Conservation (phyloP, 2,113 vertebrate genomes). For the Myrmecophaga tridactyla region DNA sequence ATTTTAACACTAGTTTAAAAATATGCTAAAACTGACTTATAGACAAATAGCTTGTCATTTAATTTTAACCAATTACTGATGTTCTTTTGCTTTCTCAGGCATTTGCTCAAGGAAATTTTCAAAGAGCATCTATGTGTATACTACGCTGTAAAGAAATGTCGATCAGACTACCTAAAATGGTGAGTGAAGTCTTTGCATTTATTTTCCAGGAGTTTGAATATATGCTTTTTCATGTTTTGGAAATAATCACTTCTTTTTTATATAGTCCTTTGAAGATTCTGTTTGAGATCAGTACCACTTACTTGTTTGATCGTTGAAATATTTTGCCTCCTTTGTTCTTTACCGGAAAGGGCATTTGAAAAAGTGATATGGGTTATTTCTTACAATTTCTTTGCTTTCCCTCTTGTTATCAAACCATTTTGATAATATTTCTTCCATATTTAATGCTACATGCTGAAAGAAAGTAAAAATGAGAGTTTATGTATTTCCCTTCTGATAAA, state of each 20-base stretch:
- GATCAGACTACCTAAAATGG: conserved; percentile 89
- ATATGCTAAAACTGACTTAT: conserved; percentile 7
- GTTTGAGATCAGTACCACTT: conserved; percentile 10
- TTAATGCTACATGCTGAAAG: not conserved
- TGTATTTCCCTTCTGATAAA: conserved; percentile 8
- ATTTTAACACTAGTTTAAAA: conserved; percentile 24
- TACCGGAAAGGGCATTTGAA: conserved; percentile 14
- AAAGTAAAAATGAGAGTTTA: conserved; percentile 16
- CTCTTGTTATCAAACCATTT: conserved; percentile 38
- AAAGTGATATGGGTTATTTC: not conserved
- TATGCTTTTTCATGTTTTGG: conserved; percentile 26
- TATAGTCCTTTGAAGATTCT: conserved; percentile 29
- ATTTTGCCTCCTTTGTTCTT: conserved; percentile 39
- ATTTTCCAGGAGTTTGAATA: conserved; percentile 60
- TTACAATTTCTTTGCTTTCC: conserved; percentile 42
- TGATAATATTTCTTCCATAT: conserved; percentile 32
- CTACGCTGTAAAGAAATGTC: conserved; percentile 94
- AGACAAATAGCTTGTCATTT: conserved; percentile 40
- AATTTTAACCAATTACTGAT: conserved; percentile 54
- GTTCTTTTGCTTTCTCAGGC: conserved; percentile 84
- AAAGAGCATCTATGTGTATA: conserved; percentile 83
- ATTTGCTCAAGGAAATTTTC: conserved; percentile 87
- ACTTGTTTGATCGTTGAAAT: conserved; percentile 15
- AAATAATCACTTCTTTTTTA: not conserved
- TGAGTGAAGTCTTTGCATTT: conserved; percentile 75